Base-by-base conservation (phyloP, 2,888 invertebrate species). In the Scotopteryx bipunctaria region DNA sequence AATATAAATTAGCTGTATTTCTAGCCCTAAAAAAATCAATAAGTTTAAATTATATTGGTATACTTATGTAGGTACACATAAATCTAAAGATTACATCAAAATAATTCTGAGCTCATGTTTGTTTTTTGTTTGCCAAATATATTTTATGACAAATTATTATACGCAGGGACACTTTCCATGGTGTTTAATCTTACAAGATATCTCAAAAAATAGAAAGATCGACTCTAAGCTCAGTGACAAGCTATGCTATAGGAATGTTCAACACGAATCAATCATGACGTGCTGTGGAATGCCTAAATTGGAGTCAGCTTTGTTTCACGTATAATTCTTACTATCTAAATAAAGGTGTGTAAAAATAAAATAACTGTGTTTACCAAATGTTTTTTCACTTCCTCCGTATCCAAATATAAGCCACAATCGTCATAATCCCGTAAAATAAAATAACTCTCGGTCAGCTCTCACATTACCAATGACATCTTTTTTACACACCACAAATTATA, bases 391-490 rank as follows among this genome's bases (percentile, higher is more conserved):
- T 72, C 73, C 71, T 70, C 69, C 62, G 69, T 71, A 72, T 78
- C 73, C 76, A 68, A 81, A 77, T 75, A 63, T 61, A 70, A 78
- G 73, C 72, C 72, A 75, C 70, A 81, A 76, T 83, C 78, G 81
- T 83, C 85, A 81, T 83, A 83, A 71, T 86, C 79, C 64, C 76
- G 74, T 78, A 83, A 84, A 86, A 83, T 86, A 81, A 77, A 81
- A 83, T 80, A 78, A 79, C 73, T 82, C 71, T 78, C 73, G 57
- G 71, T 80, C 76, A 81, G 85, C 89, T 87, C 90, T 90, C 90
- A 90, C 90, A 90, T 89, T 88, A 88, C 88, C 85, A 80, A 86
- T 88, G 89, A 88, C 89, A 87, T 87, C 82, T 86, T 84, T 84
- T 77, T 76, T 69, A 63, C 66, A 78, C 74, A 74, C 71, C 70